phyloP scores from a whole-genome alignment of 92 coral and sea anemone species.

The Montipora capitata region DNA sequence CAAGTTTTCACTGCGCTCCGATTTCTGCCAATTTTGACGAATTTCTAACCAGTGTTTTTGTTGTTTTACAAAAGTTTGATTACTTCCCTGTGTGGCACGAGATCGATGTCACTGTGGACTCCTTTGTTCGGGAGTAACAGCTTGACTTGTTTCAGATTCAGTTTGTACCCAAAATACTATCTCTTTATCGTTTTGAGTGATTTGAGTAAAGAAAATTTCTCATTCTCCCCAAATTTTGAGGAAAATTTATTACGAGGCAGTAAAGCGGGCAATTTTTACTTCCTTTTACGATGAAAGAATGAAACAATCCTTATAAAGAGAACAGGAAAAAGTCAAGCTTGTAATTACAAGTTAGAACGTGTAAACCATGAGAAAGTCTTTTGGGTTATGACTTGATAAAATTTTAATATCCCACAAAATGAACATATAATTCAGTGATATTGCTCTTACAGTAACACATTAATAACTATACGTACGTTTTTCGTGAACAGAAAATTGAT shows the following conservation, averaged over 20 bases:
- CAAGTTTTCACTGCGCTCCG: neutral
- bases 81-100: neutral
- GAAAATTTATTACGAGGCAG: neutral
- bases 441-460: too few relatives aligned
- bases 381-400: too few relatives aligned
- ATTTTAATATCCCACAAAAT: too few relatives aligned
- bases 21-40: neutral
- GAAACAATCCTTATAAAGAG: neutral
- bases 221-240: too few relatives aligned
- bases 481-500: too few relatives aligned
- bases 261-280: neutral
- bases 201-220: neutral
- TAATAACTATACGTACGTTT: too few relatives aligned
- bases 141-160: slow-evolving; percentile 35
- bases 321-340: neutral
- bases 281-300: neutral
- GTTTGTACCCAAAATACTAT: neutral
- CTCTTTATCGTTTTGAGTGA: neutral
- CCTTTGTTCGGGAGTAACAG: neutral
- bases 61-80: slow-evolving; percentile 6
- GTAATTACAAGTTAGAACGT: neutral
- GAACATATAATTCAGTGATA: too few relatives aligned
- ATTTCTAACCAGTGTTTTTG: slow-evolving; percentile 8
- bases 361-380: too few relatives aligned
- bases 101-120: neutral